Percentiles rank a stretch among this genome's conserved stretches.
phyloP scores from a whole-genome alignment of 2,113 vertebrate genomes.

The Neodontobutis hainanensis region DNA sequence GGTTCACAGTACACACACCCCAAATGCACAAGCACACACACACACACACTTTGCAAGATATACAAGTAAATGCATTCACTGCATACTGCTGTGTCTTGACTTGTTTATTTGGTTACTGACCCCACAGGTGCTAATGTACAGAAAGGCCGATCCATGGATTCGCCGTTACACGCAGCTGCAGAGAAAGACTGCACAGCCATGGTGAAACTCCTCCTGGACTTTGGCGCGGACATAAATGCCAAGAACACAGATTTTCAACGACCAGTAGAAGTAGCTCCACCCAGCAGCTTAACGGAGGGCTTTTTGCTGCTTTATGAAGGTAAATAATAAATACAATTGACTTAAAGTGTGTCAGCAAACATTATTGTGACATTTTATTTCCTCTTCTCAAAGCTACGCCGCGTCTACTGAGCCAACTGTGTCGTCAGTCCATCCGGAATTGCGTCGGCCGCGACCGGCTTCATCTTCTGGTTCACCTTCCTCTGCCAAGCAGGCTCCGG shows the following conservation, averaged over 20 bases:
- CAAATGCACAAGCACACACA: conserved; percentile 6
- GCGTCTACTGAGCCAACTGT: conserved; percentile 87
- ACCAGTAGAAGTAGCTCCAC: conserved; percentile 86
- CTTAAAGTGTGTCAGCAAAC: neutral
- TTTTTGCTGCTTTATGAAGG: conserved; percentile 90
- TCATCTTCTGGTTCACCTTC: conserved; percentile 87
- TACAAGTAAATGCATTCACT: neutral
- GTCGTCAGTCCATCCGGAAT: conserved; percentile 87
- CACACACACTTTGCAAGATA: neutral
- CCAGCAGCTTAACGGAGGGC: conserved; percentile 86
- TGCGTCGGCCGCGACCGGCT: conserved; percentile 85
- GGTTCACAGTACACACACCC: conserved; percentile 21
- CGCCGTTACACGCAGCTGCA: conserved; percentile 90
- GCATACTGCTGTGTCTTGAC: neutral
- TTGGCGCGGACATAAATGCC: conserved; percentile 91
- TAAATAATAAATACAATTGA: conserved; percentile 36
- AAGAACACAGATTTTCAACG: conserved; percentile 87
- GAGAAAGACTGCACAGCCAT: conserved; percentile 85
- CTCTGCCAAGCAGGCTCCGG: conserved; percentile 86
- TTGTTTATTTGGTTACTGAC: neutral
- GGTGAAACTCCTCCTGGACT: conserved; percentile 88
- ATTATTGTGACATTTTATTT: neutral
- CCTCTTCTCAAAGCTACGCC: conserved; percentile 81
- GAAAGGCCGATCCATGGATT: conserved; percentile 89
- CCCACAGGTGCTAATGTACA: conserved; percentile 89